Conservation (phyloP, 2,797 vertebrate species). For the Pipistrellus kuhlii region DNA sequence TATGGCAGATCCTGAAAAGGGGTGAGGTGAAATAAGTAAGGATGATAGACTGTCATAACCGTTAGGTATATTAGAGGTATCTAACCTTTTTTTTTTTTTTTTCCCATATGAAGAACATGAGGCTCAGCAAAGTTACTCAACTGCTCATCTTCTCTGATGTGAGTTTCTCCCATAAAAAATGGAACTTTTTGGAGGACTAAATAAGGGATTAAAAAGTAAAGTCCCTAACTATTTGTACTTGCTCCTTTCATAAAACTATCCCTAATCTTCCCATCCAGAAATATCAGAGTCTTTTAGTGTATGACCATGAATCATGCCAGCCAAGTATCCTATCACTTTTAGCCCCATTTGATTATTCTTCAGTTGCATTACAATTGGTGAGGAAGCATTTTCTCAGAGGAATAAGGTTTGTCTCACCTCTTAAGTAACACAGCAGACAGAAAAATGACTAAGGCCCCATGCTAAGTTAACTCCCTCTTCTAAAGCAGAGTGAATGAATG, state of each 20-base stretch:
- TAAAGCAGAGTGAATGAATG: background rate
- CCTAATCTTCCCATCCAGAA: background rate
- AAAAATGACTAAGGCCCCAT: constrained; percentile 14
- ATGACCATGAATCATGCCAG: background rate
- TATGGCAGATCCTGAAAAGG: background rate
- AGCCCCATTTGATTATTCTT: constrained; percentile 15
- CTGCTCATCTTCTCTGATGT: background rate
- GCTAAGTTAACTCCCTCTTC: constrained; percentile 4
- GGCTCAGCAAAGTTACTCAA: background rate
- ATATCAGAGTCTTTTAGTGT: background rate
- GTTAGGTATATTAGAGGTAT: background rate
- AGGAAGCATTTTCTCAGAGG: constrained; percentile 33
- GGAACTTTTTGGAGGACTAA: background rate
- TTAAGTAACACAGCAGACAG: background rate
- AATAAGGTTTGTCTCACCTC: constrained; percentile 20
- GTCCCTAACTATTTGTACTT: background rate
- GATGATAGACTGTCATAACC: background rate
- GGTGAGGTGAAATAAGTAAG: background rate
- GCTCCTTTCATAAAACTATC: background rate
- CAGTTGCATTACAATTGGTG: background rate
- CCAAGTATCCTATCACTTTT: background rate
- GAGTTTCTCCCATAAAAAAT: background rate
- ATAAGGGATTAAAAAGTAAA: constrained; percentile 22
- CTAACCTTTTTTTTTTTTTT: background rate
- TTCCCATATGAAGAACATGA: background rate